Evolutionary conservation across 1,140 invertebrate genomes (phyloP), one percentile per base, ranked within the genome.

Genomic region (Gerris buenoi): DNA sequence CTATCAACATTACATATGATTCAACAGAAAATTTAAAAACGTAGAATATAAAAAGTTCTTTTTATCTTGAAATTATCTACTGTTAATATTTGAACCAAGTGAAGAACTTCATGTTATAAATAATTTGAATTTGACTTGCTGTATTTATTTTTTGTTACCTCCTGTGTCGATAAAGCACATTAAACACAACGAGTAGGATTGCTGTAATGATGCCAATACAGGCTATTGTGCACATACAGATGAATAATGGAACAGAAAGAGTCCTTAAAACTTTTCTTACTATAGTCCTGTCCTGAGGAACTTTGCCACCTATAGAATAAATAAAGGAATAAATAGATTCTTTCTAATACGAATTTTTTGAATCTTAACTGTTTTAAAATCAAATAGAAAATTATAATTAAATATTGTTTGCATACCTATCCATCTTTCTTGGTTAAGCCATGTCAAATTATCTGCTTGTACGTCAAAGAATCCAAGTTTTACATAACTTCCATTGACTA

Each of bases 391-490:
- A n/a, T n/a, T n/a, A n/a, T n/a, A n/a, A n/a, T n/a, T n/a, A n/a
- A n/a, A n/a, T n/a, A n/a, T n/a, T 5, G 33, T 46, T 46, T 46
- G 5, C 67, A 59, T 82, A 85, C 91, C 93, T 74, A 86, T 86
- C 93, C 94, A 98, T 71, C 87, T 83, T 75, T 97, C 94, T 72
- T 84, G 83, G 72, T 90, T 88, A 56, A 88, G 82, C 95, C 95
- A 98, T 1, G 92, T 94, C 1, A 98, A 82, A 79, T 97, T 96
- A 76, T 97, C 93, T 29, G 87, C 88, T 73, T 93, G 91, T 23
- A 90, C 93, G 76, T 99, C 95, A 75, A 97, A 98, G 76, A 93
- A 97, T 10, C 95, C 96, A n/a, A 98, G 80, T 73, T 93, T 90
- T 18, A 90, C 85, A 77, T 99, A 99, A 74, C 90, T 92, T 63